Evolutionary conservation across 2,888 invertebrate genomes (phyloP).

Genomic region (Seira musarum): DNA sequence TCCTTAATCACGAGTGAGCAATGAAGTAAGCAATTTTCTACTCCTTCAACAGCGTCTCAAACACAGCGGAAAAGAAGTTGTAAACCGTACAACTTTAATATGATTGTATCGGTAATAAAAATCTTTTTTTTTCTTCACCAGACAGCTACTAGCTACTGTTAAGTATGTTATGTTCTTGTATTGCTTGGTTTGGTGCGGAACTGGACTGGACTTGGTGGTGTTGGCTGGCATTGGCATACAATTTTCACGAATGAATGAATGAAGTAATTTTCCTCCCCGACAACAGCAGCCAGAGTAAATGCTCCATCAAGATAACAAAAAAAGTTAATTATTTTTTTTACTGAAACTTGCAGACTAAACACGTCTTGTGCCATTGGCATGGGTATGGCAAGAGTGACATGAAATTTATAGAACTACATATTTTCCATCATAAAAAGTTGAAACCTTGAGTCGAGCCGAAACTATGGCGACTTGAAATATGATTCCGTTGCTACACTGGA

Average conservation of each 20-base stretch:
- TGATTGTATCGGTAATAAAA: not conserved
- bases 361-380: too few species aligned
- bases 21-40: constrained; percentile 1
- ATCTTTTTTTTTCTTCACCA: not conserved
- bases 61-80: constrained; percentile 1
- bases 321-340: constrained; percentile 9
- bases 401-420: too few species aligned
- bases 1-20: not conserved
- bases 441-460: too few species aligned
- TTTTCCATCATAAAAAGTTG: too few species aligned
- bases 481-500: too few species aligned
- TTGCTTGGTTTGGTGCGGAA: not conserved
- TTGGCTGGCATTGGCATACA: too few species aligned
- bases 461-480: too few species aligned
- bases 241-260: not conserved
- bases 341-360: too few species aligned
- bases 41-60: not conserved
- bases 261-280: not conserved
- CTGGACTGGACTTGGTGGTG: not conserved
- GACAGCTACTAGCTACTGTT: too few species aligned
- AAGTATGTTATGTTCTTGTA: not conserved
- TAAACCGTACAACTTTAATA: constrained; percentile 1
- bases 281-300: not conserved
- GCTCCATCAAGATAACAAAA: not conserved
- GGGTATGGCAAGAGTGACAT: too few species aligned